These are phyloP conservation scores for Pseudomyrmex cubaensis DNA, from an alignment of 1,140 invertebrate species.

Conservation along the genomic window DNA sequence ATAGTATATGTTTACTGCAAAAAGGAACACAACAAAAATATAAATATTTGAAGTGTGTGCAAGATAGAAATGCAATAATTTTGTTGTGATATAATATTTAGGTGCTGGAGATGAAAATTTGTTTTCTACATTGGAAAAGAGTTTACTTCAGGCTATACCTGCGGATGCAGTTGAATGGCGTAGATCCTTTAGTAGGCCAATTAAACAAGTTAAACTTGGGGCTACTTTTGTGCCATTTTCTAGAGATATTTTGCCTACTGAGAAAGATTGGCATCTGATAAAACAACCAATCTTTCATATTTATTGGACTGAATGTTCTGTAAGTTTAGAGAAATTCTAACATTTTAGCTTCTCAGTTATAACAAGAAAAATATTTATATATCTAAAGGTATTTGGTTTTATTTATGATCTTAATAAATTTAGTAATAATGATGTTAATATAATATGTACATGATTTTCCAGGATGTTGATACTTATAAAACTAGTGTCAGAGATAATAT, in stretches of 20 bases:
- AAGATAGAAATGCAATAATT: constrained; percentile 14
- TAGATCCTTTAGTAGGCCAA: constrained; percentile 92
- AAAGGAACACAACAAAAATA: no score
- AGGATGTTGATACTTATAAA: constrained; percentile 97
- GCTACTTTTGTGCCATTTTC: constrained; percentile 94
- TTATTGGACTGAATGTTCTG: constrained; percentile 97
- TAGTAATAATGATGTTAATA: not conserved
- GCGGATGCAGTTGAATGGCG: constrained; percentile 96
- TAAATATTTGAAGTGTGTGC: no score
- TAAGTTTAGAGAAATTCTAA: constrained; percentile 84
- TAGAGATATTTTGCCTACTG: constrained; percentile 88
- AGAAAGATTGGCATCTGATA: constrained; percentile 91
- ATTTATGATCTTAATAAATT: constrained; percentile 44
- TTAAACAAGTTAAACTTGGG: constrained; percentile 93
- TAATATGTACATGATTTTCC: constrained; percentile 75
- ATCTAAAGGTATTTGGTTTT: constrained; percentile 1
- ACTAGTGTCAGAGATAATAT: constrained; percentile 94
- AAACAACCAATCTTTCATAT: constrained; percentile 96
- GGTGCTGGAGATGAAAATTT: constrained; percentile 95
- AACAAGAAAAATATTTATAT: constrained; percentile 6
- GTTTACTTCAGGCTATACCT: constrained; percentile 91
- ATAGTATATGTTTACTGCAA: not conserved
- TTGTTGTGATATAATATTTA: constrained; percentile 80
- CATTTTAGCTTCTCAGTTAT: not conserved
- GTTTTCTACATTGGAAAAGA: constrained; percentile 92